Evolutionary conservation across 2,797 vertebrate genomes (phyloP), one percentile per base, ranked within the genome.

Genomic region (Lepidocolaptes lacrymiger): DNA sequence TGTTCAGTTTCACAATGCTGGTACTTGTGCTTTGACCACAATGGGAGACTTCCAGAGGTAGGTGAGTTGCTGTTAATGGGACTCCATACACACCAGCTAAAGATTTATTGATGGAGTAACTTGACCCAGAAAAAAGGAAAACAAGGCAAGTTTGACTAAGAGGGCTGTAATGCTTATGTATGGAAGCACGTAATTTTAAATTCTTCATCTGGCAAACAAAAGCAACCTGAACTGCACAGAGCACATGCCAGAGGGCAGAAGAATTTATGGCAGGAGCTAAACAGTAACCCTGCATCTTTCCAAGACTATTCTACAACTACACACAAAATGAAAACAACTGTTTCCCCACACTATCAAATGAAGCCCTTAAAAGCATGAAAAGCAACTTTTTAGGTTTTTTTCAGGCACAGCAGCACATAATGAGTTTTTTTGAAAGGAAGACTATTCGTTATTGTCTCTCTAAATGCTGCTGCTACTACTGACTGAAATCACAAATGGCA

Each of bases 51-150:
- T 96, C 80, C 43, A 97, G 94, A 22, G 98, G 98, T 2, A 98
- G 89, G 56, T 98, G 98, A 85, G 98, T 96, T 46, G 95, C 76
- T n/a, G 98, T 98, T 68, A 98, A 95, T 20, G 96, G 91, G 51
- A 98, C 92, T 75, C 97, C 97, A 80, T 98, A 98, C 7, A 96
- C 94, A 58, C 85, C 56, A 51, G 97, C 97, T 85, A 98, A 89
- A 46, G 96, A 98, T 44, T 96, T 97, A 87, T 98, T 98, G 84
- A 98, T 98, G 91, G 97, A 98, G 10, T 98, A 98, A 66, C 98
- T 98, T 82, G 49, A 88, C 16, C 27, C 26, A 72, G 46, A 32
- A n/a, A 87, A 77, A 78, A 76, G 72, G 28, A 78, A 78, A 82
- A 91, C 28, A 49, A 84, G 28, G 21, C 2, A 34, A 89, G 52